Conservation (phyloP, 2,113 vertebrate species). For the Narcine bancroftii region DNA sequence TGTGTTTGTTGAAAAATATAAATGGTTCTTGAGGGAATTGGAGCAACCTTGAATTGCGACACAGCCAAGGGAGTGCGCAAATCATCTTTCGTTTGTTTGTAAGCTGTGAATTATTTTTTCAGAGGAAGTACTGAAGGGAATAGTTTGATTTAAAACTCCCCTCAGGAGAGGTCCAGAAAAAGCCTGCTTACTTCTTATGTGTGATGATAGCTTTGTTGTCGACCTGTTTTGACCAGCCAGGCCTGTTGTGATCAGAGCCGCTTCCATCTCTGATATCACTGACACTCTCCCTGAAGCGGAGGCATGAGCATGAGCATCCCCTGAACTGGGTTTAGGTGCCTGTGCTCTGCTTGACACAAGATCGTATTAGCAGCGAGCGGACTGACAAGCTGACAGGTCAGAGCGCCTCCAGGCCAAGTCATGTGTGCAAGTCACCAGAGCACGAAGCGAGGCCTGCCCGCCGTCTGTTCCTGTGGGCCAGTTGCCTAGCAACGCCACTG, state of each 20-base stretch:
- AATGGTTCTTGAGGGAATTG: background rate
- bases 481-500: conserved; percentile 39
- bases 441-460: background rate
- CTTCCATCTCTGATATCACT: conserved; percentile 44
- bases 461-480: conserved; percentile 26
- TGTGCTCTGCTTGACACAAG: conserved; percentile 46
- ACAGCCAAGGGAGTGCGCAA: background rate
- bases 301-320: conserved; percentile 43
- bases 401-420: conserved; percentile 41
- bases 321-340: conserved; percentile 38
- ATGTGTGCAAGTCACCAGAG: conserved; percentile 39
- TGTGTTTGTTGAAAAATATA: background rate
- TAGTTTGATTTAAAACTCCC: conserved; percentile 17
- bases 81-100: conserved; percentile 15
- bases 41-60: background rate
- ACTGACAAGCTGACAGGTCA: conserved; percentile 48
- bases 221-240: conserved; percentile 8
- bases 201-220: background rate
- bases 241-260: conserved; percentile 40
- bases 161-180: background rate
- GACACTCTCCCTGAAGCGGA: conserved; percentile 47
- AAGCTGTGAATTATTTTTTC: background rate
- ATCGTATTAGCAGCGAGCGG: conserved; percentile 44
- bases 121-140: background rate
- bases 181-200: background rate